Conservation (phyloP, 2,888 invertebrate species). For the Stenodera caucasica region DNA sequence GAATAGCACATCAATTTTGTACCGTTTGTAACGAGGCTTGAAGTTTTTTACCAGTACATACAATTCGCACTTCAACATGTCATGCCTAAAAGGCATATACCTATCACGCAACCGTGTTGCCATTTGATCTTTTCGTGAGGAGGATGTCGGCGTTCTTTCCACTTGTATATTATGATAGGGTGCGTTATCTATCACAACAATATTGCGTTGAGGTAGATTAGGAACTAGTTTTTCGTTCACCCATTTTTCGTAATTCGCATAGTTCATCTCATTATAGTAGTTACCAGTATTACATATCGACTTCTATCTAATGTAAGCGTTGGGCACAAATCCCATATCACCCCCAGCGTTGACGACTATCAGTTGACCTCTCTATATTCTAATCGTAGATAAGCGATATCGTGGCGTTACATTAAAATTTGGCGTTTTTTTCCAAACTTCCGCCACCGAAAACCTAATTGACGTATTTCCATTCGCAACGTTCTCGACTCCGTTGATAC, state of each 20-base stretch:
- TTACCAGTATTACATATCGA: conserved; percentile 19
- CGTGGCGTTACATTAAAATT: conserved; percentile 22
- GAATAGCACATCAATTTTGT: conserved; percentile 15
- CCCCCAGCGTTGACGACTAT: conserved; percentile 27
- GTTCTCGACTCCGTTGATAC: not conserved
- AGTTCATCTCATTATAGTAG: conserved; percentile 26
- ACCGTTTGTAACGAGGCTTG: conserved; percentile 15
- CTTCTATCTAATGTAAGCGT: conserved; percentile 19
- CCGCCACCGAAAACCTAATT: conserved; percentile 10
- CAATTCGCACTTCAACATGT: conserved; percentile 11
- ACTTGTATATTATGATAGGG: conserved; percentile 9
- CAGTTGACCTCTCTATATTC: no score
- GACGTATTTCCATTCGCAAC: conserved; percentile 12
- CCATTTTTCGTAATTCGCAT: conserved; percentile 27
- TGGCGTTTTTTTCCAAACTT: conserved; percentile 11
- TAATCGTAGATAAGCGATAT: no score
- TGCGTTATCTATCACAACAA: conserved; percentile 37
- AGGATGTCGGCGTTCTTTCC: not conserved
- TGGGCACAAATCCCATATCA: conserved; percentile 24
- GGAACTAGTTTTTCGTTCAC: conserved; percentile 18
- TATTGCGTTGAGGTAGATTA: conserved; percentile 31
- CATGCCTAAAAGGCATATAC: conserved; percentile 8
- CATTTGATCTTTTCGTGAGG: conserved; percentile 7
- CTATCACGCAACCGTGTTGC: conserved; percentile 1
- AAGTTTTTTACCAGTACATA: conserved; percentile 13